Conservation (phyloP, 2,797 vertebrate species). For the Xenopus petersii region DNA sequence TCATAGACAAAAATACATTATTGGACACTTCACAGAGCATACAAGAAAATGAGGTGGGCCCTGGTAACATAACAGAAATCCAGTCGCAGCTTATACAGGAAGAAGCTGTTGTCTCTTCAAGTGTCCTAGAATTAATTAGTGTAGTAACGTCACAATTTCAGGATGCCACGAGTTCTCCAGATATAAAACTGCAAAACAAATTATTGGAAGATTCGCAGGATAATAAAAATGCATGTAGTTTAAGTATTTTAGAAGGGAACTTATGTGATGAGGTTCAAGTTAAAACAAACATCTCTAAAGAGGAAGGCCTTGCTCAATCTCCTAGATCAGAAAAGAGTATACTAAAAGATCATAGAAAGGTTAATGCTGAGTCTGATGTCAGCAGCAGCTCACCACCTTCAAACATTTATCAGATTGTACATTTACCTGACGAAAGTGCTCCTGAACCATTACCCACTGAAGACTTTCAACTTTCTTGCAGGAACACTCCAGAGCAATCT, state of each 20-base stretch:
- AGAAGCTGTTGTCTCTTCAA: background rate
- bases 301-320: conserved; percentile 26
- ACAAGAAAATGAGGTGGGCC: conserved; percentile 40
- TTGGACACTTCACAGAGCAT: conserved; percentile 46
- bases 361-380: conserved; percentile 20
- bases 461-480: conserved; percentile 22
- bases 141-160: conserved; percentile 30
- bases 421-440: conserved; percentile 21
- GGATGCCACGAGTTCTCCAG: conserved; percentile 7
- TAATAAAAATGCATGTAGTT: conserved; percentile 21
- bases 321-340: conserved; percentile 25
- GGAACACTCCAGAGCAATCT: conserved; percentile 19
- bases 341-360: conserved; percentile 23
- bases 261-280: conserved; percentile 9
- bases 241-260: conserved; percentile 40
- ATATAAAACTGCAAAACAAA: conserved; percentile 24
- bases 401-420: conserved; percentile 53
- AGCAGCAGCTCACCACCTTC: conserved; percentile 45
- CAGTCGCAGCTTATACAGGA: conserved; percentile 40
- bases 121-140: background rate
- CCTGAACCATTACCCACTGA: conserved; percentile 8
- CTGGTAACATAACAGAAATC: conserved; percentile 46
- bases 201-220: conserved; percentile 10
- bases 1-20: conserved; percentile 29
- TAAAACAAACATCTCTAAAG: conserved; percentile 27